Conservation (phyloP, 2,888 invertebrate genomes). For the Formica aserva region DNA sequence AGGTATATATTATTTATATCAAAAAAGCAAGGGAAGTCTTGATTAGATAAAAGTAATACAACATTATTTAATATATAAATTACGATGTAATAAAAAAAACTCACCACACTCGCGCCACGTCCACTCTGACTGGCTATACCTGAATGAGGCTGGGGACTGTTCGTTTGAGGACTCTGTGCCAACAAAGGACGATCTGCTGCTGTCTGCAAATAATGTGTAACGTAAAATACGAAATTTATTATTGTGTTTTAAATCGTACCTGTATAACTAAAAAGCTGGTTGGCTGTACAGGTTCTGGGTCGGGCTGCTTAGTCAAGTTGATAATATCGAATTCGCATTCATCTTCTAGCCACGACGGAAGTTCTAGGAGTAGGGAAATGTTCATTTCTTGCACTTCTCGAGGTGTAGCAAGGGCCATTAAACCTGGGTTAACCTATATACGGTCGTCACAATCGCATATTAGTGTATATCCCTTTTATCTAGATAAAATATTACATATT, state of each 20-base stretch:
- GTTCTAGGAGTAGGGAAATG: slow-evolving; percentile 95
- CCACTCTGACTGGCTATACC: slow-evolving; percentile 93
- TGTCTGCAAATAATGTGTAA: slow-evolving; percentile 79
- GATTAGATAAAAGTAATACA: not conserved
- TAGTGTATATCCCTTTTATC: not conserved
- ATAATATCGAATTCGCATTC: slow-evolving; percentile 98
- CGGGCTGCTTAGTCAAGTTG: slow-evolving; percentile 89
- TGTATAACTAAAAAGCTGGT: slow-evolving; percentile 97
- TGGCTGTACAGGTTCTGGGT: slow-evolving; percentile 91
- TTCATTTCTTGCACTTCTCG: slow-evolving; percentile 99
- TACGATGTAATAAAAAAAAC: slow-evolving; percentile 77
- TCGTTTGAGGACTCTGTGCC: slow-evolving; percentile 87
- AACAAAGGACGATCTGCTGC: slow-evolving; percentile 87
- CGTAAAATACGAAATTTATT: slow-evolving; percentile 8
- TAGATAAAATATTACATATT: slow-evolving; percentile 17
- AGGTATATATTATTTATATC: not conserved
- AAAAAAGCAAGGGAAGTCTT: slow-evolving; percentile 6
- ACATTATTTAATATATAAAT: slow-evolving; percentile 30
- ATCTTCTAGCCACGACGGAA: slow-evolving; percentile 97
- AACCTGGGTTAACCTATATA: slow-evolving; percentile 90
- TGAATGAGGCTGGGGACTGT: slow-evolving; percentile 90
- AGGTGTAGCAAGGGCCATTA: slow-evolving; percentile 97
- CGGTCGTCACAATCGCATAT: slow-evolving; percentile 3
- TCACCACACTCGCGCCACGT: slow-evolving; percentile 95
- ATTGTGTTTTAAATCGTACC: slow-evolving; percentile 81